phyloP scores from a whole-genome alignment of 2,888 invertebrate species.

The Rotaria sp. region DNA sequence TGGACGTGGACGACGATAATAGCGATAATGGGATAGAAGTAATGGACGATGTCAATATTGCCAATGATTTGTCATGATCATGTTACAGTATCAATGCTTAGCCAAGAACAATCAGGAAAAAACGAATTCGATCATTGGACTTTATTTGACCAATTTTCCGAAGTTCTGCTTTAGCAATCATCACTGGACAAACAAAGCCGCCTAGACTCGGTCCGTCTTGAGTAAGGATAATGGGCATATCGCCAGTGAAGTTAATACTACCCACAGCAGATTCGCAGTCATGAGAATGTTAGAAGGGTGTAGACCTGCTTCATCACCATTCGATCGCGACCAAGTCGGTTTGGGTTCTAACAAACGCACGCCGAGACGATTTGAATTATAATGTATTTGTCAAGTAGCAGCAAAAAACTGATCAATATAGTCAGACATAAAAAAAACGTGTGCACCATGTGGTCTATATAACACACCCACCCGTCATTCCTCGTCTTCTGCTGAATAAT shows the following conservation, averaged over 20 bases:
- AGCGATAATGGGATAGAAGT: neutral
- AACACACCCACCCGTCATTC: neutral
- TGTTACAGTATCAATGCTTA: neutral
- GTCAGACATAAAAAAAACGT: neutral
- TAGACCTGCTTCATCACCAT: neutral
- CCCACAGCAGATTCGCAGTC: neutral
- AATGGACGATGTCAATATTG: neutral
- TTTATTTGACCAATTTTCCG: slow-evolving; percentile 3
- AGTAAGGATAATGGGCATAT: neutral
- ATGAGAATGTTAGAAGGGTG: slow-evolving; percentile 11
- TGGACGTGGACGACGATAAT: neutral
- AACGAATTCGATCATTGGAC: neutral
- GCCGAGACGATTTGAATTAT: neutral
- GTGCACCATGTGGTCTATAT: neutral
- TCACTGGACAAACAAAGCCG: neutral
- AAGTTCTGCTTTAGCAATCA: neutral
- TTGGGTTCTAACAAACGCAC: neutral
- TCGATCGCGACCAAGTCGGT: neutral
- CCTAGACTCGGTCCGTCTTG: neutral
- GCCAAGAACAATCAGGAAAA: neutral
- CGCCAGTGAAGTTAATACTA: neutral
- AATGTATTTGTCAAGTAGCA: neutral
- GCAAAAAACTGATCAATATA: neutral
- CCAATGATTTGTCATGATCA: neutral
- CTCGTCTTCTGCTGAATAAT: neutral